phyloP scores from a whole-genome alignment of 2,888 invertebrate species.

The Pristionchus exspectatus region DNA sequence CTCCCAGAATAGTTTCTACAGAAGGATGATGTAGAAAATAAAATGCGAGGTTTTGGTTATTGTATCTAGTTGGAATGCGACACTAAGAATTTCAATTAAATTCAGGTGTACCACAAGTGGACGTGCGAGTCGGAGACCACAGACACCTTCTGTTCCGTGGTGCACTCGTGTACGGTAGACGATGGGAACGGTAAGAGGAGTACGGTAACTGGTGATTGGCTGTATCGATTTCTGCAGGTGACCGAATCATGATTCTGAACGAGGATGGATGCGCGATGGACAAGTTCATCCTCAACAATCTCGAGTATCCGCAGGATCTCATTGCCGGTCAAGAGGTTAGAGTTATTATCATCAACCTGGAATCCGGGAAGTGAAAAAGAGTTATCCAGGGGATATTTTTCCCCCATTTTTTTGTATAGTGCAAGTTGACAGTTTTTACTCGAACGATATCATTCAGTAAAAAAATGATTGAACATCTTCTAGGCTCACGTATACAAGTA shows the following conservation, averaged over 20 bases:
- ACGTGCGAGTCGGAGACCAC: constrained; percentile 78
- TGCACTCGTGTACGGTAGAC: constrained; percentile 78
- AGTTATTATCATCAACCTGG: neutral
- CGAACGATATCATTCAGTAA: neutral
- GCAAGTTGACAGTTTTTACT: neutral
- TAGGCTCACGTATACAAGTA: constrained; percentile 78
- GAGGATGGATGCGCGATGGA: constrained; percentile 76
- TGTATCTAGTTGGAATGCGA: neutral
- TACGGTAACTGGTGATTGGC: neutral
- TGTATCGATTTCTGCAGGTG: constrained; percentile 45
- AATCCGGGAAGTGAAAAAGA: neutral
- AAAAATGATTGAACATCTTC: neutral
- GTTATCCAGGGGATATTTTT: neutral
- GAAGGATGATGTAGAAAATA: neutral
- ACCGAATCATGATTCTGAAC: constrained; percentile 52
- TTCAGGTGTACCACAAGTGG: constrained; percentile 77
- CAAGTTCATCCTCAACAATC: constrained; percentile 77
- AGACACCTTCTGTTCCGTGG: constrained; percentile 78
- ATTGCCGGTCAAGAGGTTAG: constrained; percentile 74
- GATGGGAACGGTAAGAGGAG: constrained; percentile 74
- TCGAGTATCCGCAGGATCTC: constrained; percentile 78
- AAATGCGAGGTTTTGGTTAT: neutral
- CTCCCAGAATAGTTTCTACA: too few relatives aligned
- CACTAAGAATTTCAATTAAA: neutral
- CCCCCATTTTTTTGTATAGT: neutral